phyloP scores from a whole-genome alignment of 1,140 invertebrate species.

The Hylaeus anthracinus region DNA sequence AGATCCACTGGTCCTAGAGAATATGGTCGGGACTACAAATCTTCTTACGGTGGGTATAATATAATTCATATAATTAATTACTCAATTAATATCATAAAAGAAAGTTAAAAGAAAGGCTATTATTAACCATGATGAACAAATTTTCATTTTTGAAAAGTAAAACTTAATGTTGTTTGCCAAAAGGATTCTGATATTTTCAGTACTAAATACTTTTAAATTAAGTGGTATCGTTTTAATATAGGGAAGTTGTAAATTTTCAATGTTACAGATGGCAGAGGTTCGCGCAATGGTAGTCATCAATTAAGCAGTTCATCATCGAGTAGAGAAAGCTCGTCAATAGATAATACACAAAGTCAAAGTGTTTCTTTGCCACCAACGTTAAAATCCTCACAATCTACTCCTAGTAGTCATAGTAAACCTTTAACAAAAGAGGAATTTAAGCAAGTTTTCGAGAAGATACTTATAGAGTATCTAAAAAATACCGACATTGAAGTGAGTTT shows the following conservation, averaged over 20 bases:
- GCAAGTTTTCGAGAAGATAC: slow-evolving; percentile 58
- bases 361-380: slow-evolving; percentile 73
- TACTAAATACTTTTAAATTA: not conserved
- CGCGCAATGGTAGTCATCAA: slow-evolving; percentile 83
- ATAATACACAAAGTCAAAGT: slow-evolving; percentile 70
- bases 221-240: not conserved
- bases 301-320: slow-evolving; percentile 69
- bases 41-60: slow-evolving; percentile 71
- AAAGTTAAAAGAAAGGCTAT: not conserved
- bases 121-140: slow-evolving; percentile 47
- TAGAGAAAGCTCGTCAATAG: slow-evolving; percentile 69
- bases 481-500: slow-evolving; percentile 68
- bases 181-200: slow-evolving; percentile 63
- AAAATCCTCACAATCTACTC: slow-evolving; percentile 69
- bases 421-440: slow-evolving; percentile 71
- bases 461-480: slow-evolving; percentile 69
- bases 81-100: not conserved
- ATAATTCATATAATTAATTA: not conserved
- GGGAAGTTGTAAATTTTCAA: slow-evolving; percentile 15
- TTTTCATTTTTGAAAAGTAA: slow-evolving; percentile 58
- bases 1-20: slow-evolving; percentile 77
- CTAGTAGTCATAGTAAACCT: slow-evolving; percentile 56
- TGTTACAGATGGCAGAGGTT: slow-evolving; percentile 79
- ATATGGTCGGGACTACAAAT: slow-evolving; percentile 74
- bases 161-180: slow-evolving; percentile 67